Evolutionary conservation across 2,888 invertebrate genomes (phyloP).

Genomic region (Autographa gamma): DNA sequence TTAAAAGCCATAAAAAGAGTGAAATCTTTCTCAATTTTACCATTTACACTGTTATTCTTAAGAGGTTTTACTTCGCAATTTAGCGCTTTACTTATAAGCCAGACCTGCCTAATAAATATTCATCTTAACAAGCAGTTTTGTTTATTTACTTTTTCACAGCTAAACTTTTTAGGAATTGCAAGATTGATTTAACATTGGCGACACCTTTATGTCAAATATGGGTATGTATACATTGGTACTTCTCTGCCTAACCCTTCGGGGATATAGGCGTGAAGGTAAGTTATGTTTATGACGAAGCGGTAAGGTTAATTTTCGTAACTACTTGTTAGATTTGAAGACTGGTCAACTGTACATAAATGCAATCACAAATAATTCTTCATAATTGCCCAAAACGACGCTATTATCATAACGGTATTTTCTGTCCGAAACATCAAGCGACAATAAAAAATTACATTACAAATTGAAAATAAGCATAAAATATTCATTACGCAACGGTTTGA

Average conservation of each 20-base stretch:
- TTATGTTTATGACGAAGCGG: too few relatives aligned
- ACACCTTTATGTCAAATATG: too few relatives aligned
- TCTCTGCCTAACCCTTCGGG: too few relatives aligned
- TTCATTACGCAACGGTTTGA: constrained; percentile 47
- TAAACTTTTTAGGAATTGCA: not conserved
- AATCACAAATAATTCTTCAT: constrained; percentile 3
- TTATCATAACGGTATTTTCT: constrained; percentile 31
- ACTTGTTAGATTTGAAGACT: not conserved
- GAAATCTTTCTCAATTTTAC: not conserved
- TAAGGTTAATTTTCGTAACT: too few relatives aligned
- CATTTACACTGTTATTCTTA: not conserved
- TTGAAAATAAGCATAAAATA: constrained; percentile 35
- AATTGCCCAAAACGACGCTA: constrained; percentile 13
- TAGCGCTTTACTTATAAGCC: not conserved
- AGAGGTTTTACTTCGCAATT: not conserved
- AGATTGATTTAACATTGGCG: too few relatives aligned
- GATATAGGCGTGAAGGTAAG: too few relatives aligned
- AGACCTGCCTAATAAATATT: not conserved
- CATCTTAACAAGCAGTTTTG: not conserved
- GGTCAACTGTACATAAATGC: not conserved
- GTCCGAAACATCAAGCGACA: constrained; percentile 18
- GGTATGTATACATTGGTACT: too few relatives aligned
- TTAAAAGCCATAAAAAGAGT: not conserved
- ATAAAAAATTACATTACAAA: constrained; percentile 31
- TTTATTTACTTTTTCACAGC: not conserved